A percentile compares a stretch with the other conserved stretches of the same genome.
These are phyloP conservation scores for Agrochola lychnidis DNA, from an alignment of 2,888 invertebrate species.

Conservation along the genomic window DNA sequence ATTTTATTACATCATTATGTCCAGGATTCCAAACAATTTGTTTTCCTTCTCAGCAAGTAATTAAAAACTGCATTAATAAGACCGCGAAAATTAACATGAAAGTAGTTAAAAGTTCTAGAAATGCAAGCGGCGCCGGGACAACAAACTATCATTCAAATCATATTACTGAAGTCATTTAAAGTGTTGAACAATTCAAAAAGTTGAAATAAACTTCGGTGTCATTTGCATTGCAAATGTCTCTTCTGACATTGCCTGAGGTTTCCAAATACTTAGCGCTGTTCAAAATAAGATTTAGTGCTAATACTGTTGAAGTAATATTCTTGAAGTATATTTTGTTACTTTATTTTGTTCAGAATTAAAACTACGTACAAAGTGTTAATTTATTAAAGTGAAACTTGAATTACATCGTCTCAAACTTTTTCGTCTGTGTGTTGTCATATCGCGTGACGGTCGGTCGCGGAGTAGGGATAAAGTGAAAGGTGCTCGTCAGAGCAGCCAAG, in stretches of 20 bases:
- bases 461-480: too few relatives aligned
- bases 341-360: neutral
- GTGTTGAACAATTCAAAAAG: constrained; percentile 64
- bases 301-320: constrained; percentile 32
- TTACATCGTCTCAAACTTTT: too few relatives aligned
- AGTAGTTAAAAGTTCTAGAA: constrained; percentile 54
- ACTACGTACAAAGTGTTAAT: neutral
- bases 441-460: too few relatives aligned
- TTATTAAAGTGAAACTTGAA: too few relatives aligned
- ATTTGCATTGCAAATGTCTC: constrained; percentile 62
- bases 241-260: constrained; percentile 47
- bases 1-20: neutral
- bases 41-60: neutral
- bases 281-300: constrained; percentile 36
- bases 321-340: constrained; percentile 6
- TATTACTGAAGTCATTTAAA: constrained; percentile 64
- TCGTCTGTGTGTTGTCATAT: too few relatives aligned
- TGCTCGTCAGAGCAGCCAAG: too few relatives aligned
- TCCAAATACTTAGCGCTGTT: constrained; percentile 41
- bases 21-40: neutral
- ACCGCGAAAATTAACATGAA: constrained; percentile 44
- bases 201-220: constrained; percentile 39
- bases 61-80: constrained; percentile 29
- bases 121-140: constrained; percentile 35
- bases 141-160: constrained; percentile 64